Percentiles rank a stretch among this genome's conserved stretches.
phyloP scores from a whole-genome alignment of 2,797 vertebrate species.

The Sparus aurata region DNA sequence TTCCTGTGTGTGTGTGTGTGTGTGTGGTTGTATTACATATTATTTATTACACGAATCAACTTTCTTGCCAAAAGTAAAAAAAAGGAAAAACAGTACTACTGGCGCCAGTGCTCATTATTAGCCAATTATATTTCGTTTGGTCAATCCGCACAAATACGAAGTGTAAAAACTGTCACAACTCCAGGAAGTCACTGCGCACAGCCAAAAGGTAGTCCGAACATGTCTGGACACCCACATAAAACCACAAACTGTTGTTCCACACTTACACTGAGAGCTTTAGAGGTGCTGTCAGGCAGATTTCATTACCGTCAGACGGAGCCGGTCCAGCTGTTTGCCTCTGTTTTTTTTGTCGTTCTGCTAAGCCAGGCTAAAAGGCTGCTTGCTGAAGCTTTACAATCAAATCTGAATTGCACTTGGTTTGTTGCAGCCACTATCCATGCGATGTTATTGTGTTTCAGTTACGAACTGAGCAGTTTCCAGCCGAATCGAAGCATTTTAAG shows the following conservation, averaged over 20 bases:
- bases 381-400: conserved; percentile 12
- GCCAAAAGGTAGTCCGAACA: too few species aligned
- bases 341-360: not conserved
- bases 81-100: too few species aligned
- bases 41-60: not conserved
- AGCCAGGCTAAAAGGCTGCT: not conserved
- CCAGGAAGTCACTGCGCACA: too few species aligned
- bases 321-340: too few species aligned
- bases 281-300: not conserved
- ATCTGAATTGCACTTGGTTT: conserved; percentile 6
- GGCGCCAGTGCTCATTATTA: too few species aligned
- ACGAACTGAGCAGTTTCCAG: conserved; percentile 17
- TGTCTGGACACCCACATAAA: too few species aligned
- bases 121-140: too few species aligned
- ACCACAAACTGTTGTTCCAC: too few species aligned
- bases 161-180: too few species aligned
- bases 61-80: not conserved
- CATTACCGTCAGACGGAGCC: not conserved
- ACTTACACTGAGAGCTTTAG: not conserved
- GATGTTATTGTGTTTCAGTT: conserved; percentile 12
- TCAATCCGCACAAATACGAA: too few species aligned
- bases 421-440: not conserved
- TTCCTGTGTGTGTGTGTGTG: not conserved
- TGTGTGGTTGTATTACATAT: not conserved
- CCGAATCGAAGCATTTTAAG: conserved; percentile 20